phyloP scores from a whole-genome alignment of 2,797 vertebrate species.

The Enteromius argenteus region DNA sequence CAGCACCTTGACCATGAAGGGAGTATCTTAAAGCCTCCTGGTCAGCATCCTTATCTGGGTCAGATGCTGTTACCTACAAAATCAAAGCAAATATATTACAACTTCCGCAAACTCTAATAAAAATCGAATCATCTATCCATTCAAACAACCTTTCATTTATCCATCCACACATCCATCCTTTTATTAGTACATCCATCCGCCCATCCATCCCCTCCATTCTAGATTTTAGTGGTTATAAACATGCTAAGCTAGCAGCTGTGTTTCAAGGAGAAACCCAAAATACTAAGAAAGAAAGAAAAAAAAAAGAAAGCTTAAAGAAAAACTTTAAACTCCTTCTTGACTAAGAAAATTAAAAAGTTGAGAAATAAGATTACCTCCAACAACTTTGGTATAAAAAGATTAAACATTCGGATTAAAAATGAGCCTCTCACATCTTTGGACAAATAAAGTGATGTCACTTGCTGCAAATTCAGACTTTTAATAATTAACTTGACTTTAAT shows the following conservation, averaged over 20 bases:
- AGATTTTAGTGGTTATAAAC: background rate
- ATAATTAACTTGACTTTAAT: background rate
- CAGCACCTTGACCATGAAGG: constrained; percentile 87
- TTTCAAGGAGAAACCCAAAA: background rate
- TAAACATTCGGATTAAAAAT: background rate
- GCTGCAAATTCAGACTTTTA: constrained; percentile 11
- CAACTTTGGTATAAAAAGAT: background rate
- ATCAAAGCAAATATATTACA: constrained; percentile 61
- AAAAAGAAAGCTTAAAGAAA: background rate
- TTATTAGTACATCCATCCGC: background rate
- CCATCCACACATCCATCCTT: background rate
- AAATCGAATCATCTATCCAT: background rate
- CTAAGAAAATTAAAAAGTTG: background rate
- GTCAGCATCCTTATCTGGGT: constrained; percentile 86
- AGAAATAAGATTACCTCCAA: background rate
- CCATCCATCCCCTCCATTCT: background rate
- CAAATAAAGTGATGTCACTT: constrained; percentile 33
- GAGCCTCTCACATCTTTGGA: background rate
- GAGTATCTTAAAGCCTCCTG: constrained; percentile 89
- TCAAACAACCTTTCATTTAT: background rate
- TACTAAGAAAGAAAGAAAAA: background rate
- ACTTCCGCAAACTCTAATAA: constrained; percentile 16
- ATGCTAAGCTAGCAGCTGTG: background rate
- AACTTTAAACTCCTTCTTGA: background rate
- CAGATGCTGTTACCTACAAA: constrained; percentile 85